Conservation (phyloP, 2,797 vertebrate genomes). For the Ctenopoma kingsleyae region DNA sequence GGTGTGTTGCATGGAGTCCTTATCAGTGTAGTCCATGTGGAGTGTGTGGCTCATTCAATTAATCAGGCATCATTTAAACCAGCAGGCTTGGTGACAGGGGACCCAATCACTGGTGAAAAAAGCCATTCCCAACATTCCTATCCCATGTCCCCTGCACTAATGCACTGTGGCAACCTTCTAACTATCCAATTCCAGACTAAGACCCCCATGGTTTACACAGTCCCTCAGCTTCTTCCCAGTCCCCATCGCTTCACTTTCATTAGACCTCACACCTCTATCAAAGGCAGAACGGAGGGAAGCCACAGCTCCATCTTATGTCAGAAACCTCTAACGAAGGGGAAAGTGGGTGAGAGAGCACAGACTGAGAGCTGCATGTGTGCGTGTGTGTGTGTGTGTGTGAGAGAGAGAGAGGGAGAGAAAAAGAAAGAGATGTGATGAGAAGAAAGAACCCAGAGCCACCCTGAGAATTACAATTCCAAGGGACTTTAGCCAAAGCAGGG, state of each 20-base stretch:
- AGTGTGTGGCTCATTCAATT: slow-evolving; percentile 81
- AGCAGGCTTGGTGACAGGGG: slow-evolving; percentile 77
- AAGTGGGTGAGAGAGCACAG: slow-evolving; percentile 39
- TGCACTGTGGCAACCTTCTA: slow-evolving; percentile 84
- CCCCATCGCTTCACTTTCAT: slow-evolving; percentile 72
- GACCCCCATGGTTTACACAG: slow-evolving; percentile 75
- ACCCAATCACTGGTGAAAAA: slow-evolving; percentile 77
- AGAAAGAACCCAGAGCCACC: slow-evolving; percentile 31
- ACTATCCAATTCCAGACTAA: slow-evolving; percentile 84
- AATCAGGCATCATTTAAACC: slow-evolving; percentile 82
- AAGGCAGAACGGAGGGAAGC: slow-evolving; percentile 60
- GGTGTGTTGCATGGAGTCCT: slow-evolving; percentile 55
- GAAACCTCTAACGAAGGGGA: slow-evolving; percentile 64
- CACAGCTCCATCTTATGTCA: slow-evolving; percentile 67
- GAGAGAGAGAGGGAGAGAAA: slow-evolving; percentile 32
- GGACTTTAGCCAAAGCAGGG: slow-evolving; percentile 52
- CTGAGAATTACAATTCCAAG: slow-evolving; percentile 45
- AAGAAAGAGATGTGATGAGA: slow-evolving; percentile 30
- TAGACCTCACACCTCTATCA: slow-evolving; percentile 81
- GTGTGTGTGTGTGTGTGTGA: not conserved
- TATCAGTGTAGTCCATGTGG: slow-evolving; percentile 68
- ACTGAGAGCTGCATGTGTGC: not conserved
- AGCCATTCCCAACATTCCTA: slow-evolving; percentile 77
- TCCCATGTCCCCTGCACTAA: slow-evolving; percentile 73
- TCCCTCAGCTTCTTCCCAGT: slow-evolving; percentile 69